Evolutionary conservation across 2,888 invertebrate species (phyloP).

Genomic region (Tyria jacobaeae): DNA sequence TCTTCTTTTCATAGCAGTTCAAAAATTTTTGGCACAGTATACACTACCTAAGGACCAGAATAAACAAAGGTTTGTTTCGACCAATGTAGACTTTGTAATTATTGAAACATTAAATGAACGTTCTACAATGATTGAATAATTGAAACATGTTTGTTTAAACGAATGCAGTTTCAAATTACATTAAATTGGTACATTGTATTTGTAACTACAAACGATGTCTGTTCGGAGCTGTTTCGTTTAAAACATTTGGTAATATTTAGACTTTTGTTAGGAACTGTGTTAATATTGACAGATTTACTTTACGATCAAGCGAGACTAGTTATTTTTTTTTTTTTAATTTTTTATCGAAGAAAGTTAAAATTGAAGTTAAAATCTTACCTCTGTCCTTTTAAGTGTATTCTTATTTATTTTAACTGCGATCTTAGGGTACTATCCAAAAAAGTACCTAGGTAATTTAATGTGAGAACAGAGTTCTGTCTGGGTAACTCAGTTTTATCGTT

Average conservation of each 20-base stretch:
- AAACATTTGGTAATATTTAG: background rate
- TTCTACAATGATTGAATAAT: background rate
- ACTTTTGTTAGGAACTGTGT: background rate
- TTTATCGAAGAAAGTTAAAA: too few species aligned
- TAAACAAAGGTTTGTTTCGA: background rate
- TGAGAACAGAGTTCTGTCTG: too few species aligned
- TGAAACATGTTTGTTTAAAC: slow-evolving; percentile 1
- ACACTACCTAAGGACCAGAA: background rate
- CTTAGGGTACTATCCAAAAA: too few species aligned
- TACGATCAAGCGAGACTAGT: too few species aligned
- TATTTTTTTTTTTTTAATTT: too few species aligned
- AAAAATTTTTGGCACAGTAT: background rate
- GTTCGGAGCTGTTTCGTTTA: background rate
- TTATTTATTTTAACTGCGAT: too few species aligned
- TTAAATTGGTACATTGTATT: background rate
- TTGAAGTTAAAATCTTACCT: too few species aligned
- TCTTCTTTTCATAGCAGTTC: background rate
- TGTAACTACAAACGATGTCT: background rate
- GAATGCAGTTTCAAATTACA: background rate
- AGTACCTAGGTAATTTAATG: too few species aligned
- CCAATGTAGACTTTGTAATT: background rate
- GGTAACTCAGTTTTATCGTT: too few species aligned
- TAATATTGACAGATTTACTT: too few species aligned
- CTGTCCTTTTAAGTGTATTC: too few species aligned
- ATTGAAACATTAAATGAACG: background rate